Conservation (phyloP, 2,113 vertebrate species). For the Edolisoma coerulescens region DNA sequence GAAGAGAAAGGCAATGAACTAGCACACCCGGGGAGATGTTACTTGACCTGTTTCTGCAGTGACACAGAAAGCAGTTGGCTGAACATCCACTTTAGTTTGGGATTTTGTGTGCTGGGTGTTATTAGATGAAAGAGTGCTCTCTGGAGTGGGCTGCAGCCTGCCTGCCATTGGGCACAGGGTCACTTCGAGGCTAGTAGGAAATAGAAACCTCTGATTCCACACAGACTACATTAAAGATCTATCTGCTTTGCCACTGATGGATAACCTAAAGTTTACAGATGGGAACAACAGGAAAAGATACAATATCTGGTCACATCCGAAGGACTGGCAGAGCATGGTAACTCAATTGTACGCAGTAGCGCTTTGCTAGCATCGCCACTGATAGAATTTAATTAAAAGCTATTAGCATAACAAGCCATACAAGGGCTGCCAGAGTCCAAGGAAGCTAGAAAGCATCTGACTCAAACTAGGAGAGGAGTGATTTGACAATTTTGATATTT, state of each 20-base stretch:
- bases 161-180: background rate
- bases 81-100: background rate
- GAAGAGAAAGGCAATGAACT: background rate
- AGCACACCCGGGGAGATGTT: background rate
- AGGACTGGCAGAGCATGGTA: constrained; percentile 24
- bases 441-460: background rate
- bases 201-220: background rate
- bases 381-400: constrained; percentile 27
- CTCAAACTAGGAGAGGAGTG: background rate
- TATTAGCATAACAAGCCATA: constrained; percentile 26
- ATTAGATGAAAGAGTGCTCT: background rate
- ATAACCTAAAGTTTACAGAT: constrained; percentile 14
- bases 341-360: background rate
- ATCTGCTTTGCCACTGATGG: constrained; percentile 29
- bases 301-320: constrained; percentile 29
- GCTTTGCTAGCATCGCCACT: accelerated
- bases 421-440: background rate
- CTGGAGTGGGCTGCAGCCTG: background rate
- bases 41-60: background rate
- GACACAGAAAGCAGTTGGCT: background rate
- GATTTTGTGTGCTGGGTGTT: background rate
- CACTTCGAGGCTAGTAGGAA: constrained; percentile 17
- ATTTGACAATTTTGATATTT: background rate
- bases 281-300: constrained; percentile 39
- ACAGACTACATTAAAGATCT: background rate